phyloP scores from a whole-genome alignment of 2,797 vertebrate species.

The Bovichtus variegatus region DNA sequence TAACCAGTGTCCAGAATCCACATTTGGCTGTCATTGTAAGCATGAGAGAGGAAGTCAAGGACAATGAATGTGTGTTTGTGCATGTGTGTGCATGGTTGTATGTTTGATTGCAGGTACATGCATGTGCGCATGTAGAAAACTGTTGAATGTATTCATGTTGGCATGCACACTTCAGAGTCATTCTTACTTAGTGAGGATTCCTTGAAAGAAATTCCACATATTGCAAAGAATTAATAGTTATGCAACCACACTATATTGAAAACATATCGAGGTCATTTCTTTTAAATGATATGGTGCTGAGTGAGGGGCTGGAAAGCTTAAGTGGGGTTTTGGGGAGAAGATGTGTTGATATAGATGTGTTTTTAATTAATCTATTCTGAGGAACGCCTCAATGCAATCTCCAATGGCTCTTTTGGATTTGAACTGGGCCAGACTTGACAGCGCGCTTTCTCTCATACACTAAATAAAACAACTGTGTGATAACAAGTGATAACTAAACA shows the following conservation, averaged over 20 bases:
- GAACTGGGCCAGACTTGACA: conserved; percentile 46
- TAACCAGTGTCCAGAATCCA: conserved; percentile 77
- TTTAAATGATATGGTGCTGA: conserved; percentile 90
- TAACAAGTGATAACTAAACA: conserved; percentile 72
- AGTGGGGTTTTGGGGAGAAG: conserved; percentile 61
- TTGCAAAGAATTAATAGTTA: conserved; percentile 87
- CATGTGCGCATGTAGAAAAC: conserved; percentile 14
- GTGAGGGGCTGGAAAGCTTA: conserved; percentile 86
- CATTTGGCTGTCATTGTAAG: conserved; percentile 77
- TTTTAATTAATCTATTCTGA: conserved; percentile 79
- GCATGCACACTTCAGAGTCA: neutral
- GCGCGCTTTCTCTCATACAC: conserved; percentile 47
- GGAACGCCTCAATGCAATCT: conserved; percentile 74
- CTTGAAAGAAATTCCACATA: conserved; percentile 60
- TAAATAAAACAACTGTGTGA: conserved; percentile 63
- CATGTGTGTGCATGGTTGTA: conserved; percentile 32
- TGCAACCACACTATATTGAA: conserved; percentile 87
- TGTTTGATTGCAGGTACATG: conserved; percentile 37
- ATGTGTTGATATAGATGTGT: conserved; percentile 80
- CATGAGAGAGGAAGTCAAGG: conserved; percentile 50
- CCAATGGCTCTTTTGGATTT: conserved; percentile 51
- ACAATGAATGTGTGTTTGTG: conserved; percentile 43
- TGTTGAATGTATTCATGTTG: neutral
- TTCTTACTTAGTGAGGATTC: conserved; percentile 38
- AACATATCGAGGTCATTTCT: conserved; percentile 85